phyloP scores from a whole-genome alignment of 2,797 vertebrate species.

The Pygocentrus nattereri region DNA sequence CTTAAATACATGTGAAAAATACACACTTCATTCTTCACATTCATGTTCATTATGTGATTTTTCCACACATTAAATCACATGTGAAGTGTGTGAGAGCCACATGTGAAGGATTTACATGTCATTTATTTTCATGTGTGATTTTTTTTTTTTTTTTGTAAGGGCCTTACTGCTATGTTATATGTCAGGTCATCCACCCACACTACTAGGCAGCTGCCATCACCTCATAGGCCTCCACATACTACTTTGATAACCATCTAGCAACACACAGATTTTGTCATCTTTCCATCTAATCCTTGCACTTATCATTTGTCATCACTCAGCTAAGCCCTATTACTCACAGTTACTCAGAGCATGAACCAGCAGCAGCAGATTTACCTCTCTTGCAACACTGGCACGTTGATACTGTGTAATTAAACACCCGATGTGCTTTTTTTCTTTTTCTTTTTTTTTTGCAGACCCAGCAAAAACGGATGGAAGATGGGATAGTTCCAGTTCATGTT shows the following conservation, averaged over 20 bases:
- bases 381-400: slow-evolving; percentile 41
- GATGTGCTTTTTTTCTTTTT: neutral
- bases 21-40: too few species aligned
- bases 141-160: neutral
- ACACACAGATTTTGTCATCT: neutral
- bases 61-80: too few species aligned
- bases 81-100: too few species aligned
- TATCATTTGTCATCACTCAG: slow-evolving; percentile 40
- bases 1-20: too few species aligned
- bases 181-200: slow-evolving; percentile 13
- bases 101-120: too few species aligned
- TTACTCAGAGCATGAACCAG: slow-evolving; percentile 33
- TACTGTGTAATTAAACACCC: slow-evolving; percentile 62
- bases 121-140: too few species aligned
- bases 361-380: slow-evolving; percentile 40
- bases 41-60: too few species aligned
- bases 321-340: slow-evolving; percentile 26
- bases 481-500: slow-evolving; percentile 63
- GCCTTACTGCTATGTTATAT: slow-evolving; percentile 16
- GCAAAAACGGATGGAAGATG: slow-evolving; percentile 58
- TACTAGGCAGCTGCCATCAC: neutral
- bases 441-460: slow-evolving; percentile 59
- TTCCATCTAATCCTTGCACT: slow-evolving; percentile 23
- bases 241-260: neutral
- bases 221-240: slow-evolving; percentile 8